Percentiles rank a stretch among this genome's conserved stretches.
Conservation (phyloP, 1,140 invertebrate genomes). For the Cephus cinctus region DNA sequence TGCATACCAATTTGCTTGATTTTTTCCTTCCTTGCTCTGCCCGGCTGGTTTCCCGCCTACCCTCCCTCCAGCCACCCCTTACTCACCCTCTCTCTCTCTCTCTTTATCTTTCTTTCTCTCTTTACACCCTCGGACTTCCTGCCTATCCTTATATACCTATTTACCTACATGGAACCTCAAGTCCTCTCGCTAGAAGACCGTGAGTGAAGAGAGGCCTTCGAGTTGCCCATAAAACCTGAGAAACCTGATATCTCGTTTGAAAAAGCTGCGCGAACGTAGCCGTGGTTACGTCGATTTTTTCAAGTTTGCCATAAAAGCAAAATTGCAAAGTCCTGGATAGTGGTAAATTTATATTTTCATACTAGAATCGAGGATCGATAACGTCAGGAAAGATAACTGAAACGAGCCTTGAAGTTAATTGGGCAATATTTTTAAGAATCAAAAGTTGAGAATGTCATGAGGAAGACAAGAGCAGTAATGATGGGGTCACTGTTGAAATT, state of each 20-base stretch:
- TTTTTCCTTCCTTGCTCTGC: slow-evolving; percentile 23
- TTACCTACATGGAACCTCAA: no score
- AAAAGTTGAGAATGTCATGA: no score
- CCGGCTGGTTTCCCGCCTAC: slow-evolving; percentile 31
- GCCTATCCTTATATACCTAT: slow-evolving; percentile 34
- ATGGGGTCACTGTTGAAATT: no score
- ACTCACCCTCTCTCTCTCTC: slow-evolving; percentile 7
- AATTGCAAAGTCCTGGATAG: no score
- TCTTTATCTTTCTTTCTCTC: slow-evolving; percentile 20
- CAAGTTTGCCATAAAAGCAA: no score
- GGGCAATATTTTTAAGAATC: no score
- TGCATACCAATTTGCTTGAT: slow-evolving; percentile 58
- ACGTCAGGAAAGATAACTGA: no score
- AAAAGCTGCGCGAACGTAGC: neutral
- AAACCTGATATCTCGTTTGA: slow-evolving; percentile 3
- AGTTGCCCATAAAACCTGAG: neutral
- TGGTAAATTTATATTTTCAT: no score
- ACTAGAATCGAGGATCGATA: no score
- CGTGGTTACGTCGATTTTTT: no score
- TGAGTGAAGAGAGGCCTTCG: slow-evolving; percentile 1
- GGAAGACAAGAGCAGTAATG: no score
- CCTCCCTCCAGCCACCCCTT: slow-evolving; percentile 18
- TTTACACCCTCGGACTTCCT: slow-evolving; percentile 22
- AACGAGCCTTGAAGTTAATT: no score
- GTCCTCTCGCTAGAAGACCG: neutral